Percentiles rank a stretch among this genome's conserved stretches.
Evolutionary conservation across 2,888 invertebrate genomes (phyloP).

Genomic region (Lycocerus yunnanus): DNA sequence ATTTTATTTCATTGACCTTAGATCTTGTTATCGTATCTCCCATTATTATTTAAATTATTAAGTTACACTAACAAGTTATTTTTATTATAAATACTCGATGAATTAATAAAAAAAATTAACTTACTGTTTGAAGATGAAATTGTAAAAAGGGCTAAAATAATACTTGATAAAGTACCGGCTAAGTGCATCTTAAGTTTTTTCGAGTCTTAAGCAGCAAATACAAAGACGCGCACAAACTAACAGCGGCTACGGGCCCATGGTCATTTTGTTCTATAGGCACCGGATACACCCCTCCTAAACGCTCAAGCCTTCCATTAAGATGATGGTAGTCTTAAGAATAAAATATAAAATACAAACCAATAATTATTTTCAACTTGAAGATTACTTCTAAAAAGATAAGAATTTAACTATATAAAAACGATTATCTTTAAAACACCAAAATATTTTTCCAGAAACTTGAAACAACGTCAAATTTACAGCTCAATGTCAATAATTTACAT

Average conservation of each 20-base stretch:
- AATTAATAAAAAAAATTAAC: slow-evolving; percentile 18
- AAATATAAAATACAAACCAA: not conserved
- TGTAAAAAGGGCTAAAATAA: slow-evolving; percentile 33
- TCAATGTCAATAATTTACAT: not conserved
- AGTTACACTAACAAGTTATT: not conserved
- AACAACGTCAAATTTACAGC: not conserved
- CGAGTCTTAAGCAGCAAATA: slow-evolving; percentile 16
- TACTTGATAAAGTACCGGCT: slow-evolving; percentile 38
- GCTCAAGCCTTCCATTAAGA: slow-evolving; percentile 14
- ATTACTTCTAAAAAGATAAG: not conserved
- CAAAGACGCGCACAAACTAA: slow-evolving; percentile 40
- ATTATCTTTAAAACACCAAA: not conserved
- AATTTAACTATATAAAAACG: not conserved
- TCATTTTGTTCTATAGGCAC: slow-evolving; percentile 47
- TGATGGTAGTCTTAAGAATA: slow-evolving; percentile 19
- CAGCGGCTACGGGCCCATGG: slow-evolving; percentile 41
- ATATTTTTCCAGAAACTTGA: not conserved
- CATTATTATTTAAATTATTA: slow-evolving; percentile 6
- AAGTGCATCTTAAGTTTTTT: slow-evolving; percentile 35
- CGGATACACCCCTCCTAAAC: slow-evolving; percentile 45
- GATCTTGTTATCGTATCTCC: not conserved
- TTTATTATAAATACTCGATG: not conserved
- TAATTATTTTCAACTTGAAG: not conserved
- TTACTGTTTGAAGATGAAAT: slow-evolving; percentile 34
- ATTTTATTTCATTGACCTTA: slow-evolving; percentile 4